phyloP scores from a whole-genome alignment of 2,797 vertebrate genomes.

The Onychomys torridus region DNA sequence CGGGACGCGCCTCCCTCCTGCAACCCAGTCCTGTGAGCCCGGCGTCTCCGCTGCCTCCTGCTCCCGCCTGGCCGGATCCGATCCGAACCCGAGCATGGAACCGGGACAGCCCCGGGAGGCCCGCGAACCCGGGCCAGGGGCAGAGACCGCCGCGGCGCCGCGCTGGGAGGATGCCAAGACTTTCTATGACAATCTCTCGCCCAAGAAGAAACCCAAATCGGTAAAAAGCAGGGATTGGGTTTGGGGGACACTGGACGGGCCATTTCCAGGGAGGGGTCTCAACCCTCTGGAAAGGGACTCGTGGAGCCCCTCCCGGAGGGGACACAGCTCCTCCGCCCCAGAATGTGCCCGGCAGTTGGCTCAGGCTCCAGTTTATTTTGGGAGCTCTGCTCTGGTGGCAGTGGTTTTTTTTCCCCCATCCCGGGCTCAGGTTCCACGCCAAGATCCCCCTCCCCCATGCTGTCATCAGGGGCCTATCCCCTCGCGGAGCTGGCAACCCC shows the following conservation, averaged over 20 bases:
- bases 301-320: neutral
- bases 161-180: constrained; percentile 87
- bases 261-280: neutral
- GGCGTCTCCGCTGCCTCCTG: neutral
- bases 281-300: neutral
- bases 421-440: constrained; percentile 70
- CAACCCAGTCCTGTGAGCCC: neutral
- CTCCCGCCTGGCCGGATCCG: neutral
- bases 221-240: constrained; percentile 86
- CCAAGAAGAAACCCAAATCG: constrained; percentile 92
- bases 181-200: constrained; percentile 88
- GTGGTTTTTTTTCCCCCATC: neutral
- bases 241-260: neutral
- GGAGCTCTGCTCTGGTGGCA: constrained; percentile 62
- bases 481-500: neutral
- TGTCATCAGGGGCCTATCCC: neutral
- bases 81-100: constrained; percentile 67
- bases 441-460: constrained; percentile 71
- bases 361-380: constrained; percentile 75
- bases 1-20: constrained; percentile 51
- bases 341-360: constrained; percentile 63
- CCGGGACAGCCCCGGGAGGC: constrained; percentile 49
- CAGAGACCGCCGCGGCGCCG: constrained; percentile 32
- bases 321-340: neutral
- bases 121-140: constrained; percentile 66